Base-by-base conservation (phyloP, 2,888 invertebrate genomes). In the Nomada fabriciana region DNA sequence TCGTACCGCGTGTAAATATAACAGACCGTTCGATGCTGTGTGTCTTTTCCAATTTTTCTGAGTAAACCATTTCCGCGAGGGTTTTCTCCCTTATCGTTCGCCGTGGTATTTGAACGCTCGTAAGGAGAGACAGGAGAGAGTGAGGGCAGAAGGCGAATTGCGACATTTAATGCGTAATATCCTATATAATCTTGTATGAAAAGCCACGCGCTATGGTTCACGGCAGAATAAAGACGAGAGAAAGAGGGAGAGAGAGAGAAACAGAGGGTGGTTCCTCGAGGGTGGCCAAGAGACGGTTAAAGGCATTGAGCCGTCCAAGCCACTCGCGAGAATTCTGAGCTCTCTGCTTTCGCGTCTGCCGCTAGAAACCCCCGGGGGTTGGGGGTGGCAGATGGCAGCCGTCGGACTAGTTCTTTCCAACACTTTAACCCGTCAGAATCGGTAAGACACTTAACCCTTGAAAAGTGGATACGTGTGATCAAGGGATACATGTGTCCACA, bases 171-270 rank as follows among this genome's bases (percentile, higher is more conserved):
- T 90, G 91, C 90, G 92, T 91, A 92, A 93, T 92, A 92, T 93
- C 90, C 91, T 88, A 92, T 93, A 93, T 93, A 93, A 92, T 92
- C 89, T 92, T 89, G 90, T 88, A 90, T 93, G 92, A 93, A 93
- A 92, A 91, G 91, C 90, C 79, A 75, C 85, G 88, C 87, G 86
- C 88, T 88, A 85, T 88, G 89, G 89, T 89, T 90, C 80, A 73
- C 79, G 84, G 84, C 89, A 86, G 90, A 89, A 92, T 91, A 93
- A 93, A 91, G 91, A 71, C 71, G 67, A 29, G 79, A 57, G 61
- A 77, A 64, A 29, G 80, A 74, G 57, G 64, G 64, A 70, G 61
- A 59, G 61, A 68, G 75, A 74, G 76, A 7, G 84, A 78, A 64
- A 64, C 67, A 69, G 78, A 68, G 84, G 67, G 81, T 65, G 78